Base-by-base conservation (phyloP, 2,888 invertebrate genomes). In the Allygus modestus region DNA sequence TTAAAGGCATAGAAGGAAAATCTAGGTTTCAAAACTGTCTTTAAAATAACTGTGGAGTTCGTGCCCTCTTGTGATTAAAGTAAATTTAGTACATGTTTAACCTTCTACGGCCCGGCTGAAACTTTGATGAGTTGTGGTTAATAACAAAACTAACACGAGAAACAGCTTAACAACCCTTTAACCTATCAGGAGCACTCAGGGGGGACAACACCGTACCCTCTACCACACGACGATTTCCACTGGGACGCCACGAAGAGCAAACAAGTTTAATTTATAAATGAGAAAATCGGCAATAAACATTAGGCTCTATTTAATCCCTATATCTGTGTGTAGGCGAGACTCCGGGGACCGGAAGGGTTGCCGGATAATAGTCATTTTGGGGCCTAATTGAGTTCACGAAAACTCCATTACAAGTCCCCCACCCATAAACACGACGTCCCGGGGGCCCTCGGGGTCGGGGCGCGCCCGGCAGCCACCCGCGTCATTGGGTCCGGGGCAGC, bases 281-380 rank as follows among this genome's bases (percentile, higher is more conserved):
- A 77, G 77, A 77, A 77, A 77, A 77, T 77, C 77, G 77, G 77
- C 77, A 77, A 77, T 77, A 77, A 77, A 77, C 77, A 77, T 77
- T 77, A 77, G 77, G 77, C 54, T 82, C 82, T 84, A 82, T 84
- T 84, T 84, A 84, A 84, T 84, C 84, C 84, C 84, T 82, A 84
- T 84, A 84, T 84, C 84, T 84, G 79, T 77, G 75, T 71, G 77
- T 26, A 51, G 69, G n/a, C n/a, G n/a, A 28, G 65, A 28, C 84
- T 65, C 84, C 46, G 54, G 85, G 81, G 85, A 85, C 61, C 51
- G 83, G 83, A 85, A 85, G 85, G 85, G 85, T 85, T 85, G 85
- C 65, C 31, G 81, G 85, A 84, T 85, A 85, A 84, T 85, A 85
- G 85, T 85, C 85, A 85, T 85, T 85, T 84, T 85, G 77, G 85